Base-by-base conservation (phyloP, 2,113 vertebrate species). In the Tragelaphus strepsiceros region DNA sequence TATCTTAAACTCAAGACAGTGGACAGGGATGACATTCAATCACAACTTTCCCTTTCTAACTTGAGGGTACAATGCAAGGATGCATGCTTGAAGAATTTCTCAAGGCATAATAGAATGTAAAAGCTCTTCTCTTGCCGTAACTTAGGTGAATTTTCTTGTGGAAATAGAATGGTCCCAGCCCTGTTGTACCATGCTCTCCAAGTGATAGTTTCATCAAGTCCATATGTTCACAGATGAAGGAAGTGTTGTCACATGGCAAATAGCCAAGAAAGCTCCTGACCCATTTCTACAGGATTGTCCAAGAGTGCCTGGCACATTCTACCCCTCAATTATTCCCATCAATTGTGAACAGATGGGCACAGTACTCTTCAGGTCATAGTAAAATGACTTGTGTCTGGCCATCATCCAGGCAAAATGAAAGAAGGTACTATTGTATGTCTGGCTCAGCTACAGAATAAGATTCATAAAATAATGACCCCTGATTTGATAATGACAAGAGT, bases 311-410 rank as follows among this genome's bases (percentile, higher is more conserved):
- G 82, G 94, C 97, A 97, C 71, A 88, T 96, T 97, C 91, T 10
- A 97, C 86, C n/a, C 89, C 83, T 95, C 86, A 89, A 17, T 97
- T 94, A 97, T 91, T 93, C 61, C 93, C 93, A 91, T 88, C 28
- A 8, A 96, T 97, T 97, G 96, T 97, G 96, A 97, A 96, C 98
- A 98, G 91, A 98, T 97, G 97, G 98, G 89, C 80, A 96, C 62
- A 88, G 16, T 90, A 89, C 91, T 97, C 86, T 97, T 97, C 93
- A 97, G 97, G 96, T 97, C 91, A 92, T 91, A 90, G 91, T 81
- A 64, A 91, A 97, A 80, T 97, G 96, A 96, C 96, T 98, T 96
- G 56, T 64, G 88, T 87, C 96, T 97, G 96, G 96, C 95, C 32
- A 56, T 96, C 96, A 64, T 94, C 92, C 97, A 97, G 97, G 83